Evolutionary conservation across 1,140 invertebrate species (phyloP).

Genomic region (Drosophila ogumai): DNA sequence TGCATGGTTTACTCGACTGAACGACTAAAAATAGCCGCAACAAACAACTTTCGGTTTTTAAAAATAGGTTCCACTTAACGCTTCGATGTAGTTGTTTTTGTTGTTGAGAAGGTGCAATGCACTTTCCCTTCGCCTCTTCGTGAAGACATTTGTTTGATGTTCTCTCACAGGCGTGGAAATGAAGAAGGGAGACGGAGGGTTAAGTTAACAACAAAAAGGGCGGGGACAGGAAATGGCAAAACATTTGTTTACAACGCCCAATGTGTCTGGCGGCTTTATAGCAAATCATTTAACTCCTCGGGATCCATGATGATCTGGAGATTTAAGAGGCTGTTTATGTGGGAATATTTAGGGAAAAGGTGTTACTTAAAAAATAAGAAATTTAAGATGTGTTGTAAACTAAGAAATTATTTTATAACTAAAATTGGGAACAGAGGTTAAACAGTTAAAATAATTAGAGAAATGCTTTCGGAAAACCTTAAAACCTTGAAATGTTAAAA

Average conservation of each 20-base stretch:
- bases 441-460: not conserved
- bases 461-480: not conserved
- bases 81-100: constrained; percentile 5
- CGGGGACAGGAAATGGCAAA: constrained; percentile 51
- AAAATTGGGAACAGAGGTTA: accelerated
- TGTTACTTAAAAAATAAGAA: not conserved
- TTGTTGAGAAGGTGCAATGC: constrained; percentile 58
- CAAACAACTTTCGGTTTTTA: constrained; percentile 69
- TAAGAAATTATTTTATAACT: not conserved
- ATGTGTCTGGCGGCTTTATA: not conserved
- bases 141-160: constrained; percentile 48
- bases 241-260: constrained; percentile 40
- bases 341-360: constrained; percentile 10
- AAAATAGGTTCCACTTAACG: constrained; percentile 64
- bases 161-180: constrained; percentile 8
- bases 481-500: not conserved
- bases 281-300: constrained; percentile 24
- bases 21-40: constrained; percentile 61
- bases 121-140: constrained; percentile 51
- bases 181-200: not conserved
- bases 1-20: constrained; percentile 23
- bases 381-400: not conserved
- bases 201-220: not conserved
- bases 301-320: constrained; percentile 2
- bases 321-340: constrained; percentile 10